A percentile compares a stretch with the other conserved stretches of the same genome.
phyloP scores from a whole-genome alignment of 1,140 invertebrate species.

The Drosophila hydei region DNA sequence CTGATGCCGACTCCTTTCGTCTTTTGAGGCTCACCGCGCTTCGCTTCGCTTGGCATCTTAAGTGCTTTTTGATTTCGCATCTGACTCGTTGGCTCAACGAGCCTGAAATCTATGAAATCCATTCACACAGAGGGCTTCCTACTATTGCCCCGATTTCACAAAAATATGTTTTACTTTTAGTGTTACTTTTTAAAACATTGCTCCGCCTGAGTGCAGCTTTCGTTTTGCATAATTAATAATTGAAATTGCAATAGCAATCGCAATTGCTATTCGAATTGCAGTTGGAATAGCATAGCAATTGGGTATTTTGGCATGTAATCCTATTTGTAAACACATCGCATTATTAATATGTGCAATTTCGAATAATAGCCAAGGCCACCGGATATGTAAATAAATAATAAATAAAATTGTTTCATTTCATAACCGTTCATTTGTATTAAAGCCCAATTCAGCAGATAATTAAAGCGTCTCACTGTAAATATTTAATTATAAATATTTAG shows the following conservation, averaged over 20 bases:
- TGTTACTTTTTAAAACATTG: constrained; percentile 36
- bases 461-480: neutral
- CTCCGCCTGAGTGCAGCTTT: constrained; percentile 13
- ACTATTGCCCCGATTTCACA: neutral
- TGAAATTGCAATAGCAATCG: constrained; percentile 42
- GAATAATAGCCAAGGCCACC: constrained; percentile 57
- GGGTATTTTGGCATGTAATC: constrained; percentile 48
- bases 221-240: constrained; percentile 45
- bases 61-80: constrained; percentile 59
- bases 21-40: constrained; percentile 30
- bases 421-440: constrained; percentile 8
- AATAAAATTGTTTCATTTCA: constrained; percentile 39
- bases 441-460: neutral
- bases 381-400: constrained; percentile 75
- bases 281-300: constrained; percentile 15
- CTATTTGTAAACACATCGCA: constrained; percentile 68
- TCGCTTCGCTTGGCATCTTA: constrained; percentile 45
- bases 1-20: constrained; percentile 16
- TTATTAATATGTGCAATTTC: constrained; percentile 67
- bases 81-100: constrained; percentile 43
- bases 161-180: neutral
- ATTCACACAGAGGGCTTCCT: neutral
- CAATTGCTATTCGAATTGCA: constrained; percentile 15
- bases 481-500: neutral
- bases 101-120: constrained; percentile 54